These are phyloP conservation scores for Charanyca ferruginea DNA, from an alignment of 2,888 invertebrate species.

Conservation along the genomic window DNA sequence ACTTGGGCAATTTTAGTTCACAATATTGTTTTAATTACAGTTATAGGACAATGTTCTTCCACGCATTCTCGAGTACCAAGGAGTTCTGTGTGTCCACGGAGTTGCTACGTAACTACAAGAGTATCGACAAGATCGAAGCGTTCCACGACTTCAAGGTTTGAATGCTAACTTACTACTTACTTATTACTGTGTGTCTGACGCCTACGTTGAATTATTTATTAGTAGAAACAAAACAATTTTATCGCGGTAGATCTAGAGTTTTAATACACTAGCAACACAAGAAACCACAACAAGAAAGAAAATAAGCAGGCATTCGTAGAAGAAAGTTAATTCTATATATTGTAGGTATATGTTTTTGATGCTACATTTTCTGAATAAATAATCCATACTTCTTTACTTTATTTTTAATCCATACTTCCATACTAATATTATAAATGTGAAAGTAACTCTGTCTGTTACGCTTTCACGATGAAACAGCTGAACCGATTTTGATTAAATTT, in stretches of 20 bases:
- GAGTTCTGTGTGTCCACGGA: conserved; percentile 95
- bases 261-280: neutral
- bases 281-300: too few relatives aligned
- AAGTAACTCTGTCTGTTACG: too few relatives aligned
- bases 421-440: too few relatives aligned
- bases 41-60: conserved; percentile 95
- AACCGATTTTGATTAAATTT: too few relatives aligned
- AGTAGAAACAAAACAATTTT: conserved; percentile 38
- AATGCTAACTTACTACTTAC: conserved; percentile 54
- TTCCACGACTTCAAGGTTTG: conserved; percentile 94
- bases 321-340: too few relatives aligned
- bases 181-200: conserved; percentile 49
- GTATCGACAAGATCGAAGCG: conserved; percentile 92
- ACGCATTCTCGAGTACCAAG: conserved; percentile 95
- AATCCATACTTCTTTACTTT: too few relatives aligned
- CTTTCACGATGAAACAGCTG: too few relatives aligned
- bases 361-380: too few relatives aligned
- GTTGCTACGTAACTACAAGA: conserved; percentile 93
- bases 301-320: too few relatives aligned
- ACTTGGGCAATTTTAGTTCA: conserved; percentile 43
- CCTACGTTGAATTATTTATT: conserved; percentile 54
- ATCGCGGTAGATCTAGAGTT: conserved; percentile 26
- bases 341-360: too few relatives aligned
- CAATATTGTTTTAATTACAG: conserved; percentile 77
- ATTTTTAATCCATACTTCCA: too few relatives aligned